These are phyloP conservation scores for Poeciliopsis paucimaculata DNA, from an alignment of 2,797 vertebrate genomes.

Conservation along the genomic window DNA sequence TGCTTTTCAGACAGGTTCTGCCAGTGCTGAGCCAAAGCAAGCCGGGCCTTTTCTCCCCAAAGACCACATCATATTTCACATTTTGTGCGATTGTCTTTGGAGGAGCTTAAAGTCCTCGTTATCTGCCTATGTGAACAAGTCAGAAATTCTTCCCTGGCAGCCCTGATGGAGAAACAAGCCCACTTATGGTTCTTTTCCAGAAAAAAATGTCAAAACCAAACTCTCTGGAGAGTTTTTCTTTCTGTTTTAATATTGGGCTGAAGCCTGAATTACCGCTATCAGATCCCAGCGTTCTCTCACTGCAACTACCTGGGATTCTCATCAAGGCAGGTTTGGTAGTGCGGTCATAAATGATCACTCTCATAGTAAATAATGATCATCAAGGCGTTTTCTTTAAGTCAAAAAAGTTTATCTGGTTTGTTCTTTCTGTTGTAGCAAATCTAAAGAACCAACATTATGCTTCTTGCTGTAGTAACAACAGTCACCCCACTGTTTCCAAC, in stretches of 20 bases:
- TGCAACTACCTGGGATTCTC: slow-evolving; percentile 22
- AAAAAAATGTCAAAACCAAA: slow-evolving; percentile 6
- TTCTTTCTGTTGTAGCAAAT: neutral
- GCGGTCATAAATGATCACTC: neutral
- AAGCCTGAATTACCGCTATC: neutral
- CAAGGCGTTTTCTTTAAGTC: neutral
- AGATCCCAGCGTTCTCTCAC: neutral
- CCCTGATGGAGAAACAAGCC: slow-evolving; percentile 46
- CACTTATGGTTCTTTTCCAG: slow-evolving; percentile 24
- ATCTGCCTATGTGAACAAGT: slow-evolving; percentile 50
- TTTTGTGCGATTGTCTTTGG: slow-evolving; percentile 40
- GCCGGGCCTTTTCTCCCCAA: slow-evolving; percentile 19
- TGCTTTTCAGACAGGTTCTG: slow-evolving; percentile 17
- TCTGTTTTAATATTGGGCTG: slow-evolving; percentile 4
- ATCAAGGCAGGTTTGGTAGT: neutral
- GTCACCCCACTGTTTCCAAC: too few species aligned
- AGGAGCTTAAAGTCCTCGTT: slow-evolving; percentile 43
- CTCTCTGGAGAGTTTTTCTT: neutral
- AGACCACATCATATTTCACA: slow-evolving; percentile 66
- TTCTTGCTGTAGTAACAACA: too few species aligned
- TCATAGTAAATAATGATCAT: neutral
- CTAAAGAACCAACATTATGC: neutral
- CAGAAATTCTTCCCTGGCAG: slow-evolving; percentile 50
- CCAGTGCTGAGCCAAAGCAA: slow-evolving; percentile 37
- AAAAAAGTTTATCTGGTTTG: neutral